These are phyloP conservation scores for Nyctibius bracteatus DNA, from an alignment of 2,113 vertebrate species.

Conservation along the genomic window DNA sequence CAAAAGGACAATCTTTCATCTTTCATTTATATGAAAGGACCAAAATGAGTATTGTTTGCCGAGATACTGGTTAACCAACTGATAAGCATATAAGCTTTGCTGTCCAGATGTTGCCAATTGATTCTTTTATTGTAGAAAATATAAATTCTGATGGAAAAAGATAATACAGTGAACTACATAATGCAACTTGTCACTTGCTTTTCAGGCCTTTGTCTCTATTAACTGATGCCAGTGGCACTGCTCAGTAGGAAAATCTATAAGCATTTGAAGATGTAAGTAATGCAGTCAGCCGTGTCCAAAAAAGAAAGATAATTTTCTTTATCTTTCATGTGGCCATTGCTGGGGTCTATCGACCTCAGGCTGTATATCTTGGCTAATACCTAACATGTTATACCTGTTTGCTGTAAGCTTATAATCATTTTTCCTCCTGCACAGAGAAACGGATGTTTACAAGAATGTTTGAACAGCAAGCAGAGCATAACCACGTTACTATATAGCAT, in stretches of 20 bases:
- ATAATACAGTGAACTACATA: background rate
- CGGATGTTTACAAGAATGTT: background rate
- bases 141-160: background rate
- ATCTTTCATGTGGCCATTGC: background rate
- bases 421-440: background rate
- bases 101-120: background rate
- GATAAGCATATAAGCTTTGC: fast-evolving
- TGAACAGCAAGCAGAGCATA: background rate
- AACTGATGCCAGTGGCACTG: background rate
- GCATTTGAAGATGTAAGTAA: background rate
- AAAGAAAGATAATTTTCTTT: background rate
- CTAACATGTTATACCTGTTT: background rate
- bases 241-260: background rate
- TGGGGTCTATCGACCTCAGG: background rate
- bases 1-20: background rate
- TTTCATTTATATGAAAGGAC: background rate
- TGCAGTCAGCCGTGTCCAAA: background rate
- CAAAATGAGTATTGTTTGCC: background rate
- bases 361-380: background rate
- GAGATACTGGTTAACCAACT: background rate
- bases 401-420: background rate
- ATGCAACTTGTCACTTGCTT: background rate
- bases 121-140: background rate
- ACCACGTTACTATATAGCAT: background rate
- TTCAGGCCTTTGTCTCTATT: background rate